Base-by-base conservation (phyloP, 1,140 invertebrate genomes). In the Drosophila punjabiensis region DNA sequence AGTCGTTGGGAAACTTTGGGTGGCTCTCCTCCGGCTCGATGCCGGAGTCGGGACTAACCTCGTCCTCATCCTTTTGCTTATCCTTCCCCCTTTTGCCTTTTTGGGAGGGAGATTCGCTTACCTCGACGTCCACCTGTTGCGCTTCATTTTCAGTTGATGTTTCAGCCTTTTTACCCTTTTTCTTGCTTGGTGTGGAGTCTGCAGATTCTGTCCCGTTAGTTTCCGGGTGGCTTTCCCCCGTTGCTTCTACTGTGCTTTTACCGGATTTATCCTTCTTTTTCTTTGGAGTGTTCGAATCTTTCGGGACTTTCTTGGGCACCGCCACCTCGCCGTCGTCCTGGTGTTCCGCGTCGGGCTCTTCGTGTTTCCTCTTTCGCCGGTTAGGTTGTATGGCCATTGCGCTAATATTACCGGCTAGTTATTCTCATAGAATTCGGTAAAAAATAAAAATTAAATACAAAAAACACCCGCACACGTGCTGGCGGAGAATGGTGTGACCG, bases 301-400 rank as follows among this genome's bases (percentile, higher is more conserved):
- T 92, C 5, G 79, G 13, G 1, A 86, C 30, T 58, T 92, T 92
- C 35, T 78, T 91, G 7, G 91, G 91, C 13, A 92, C 83, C 18
- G 55, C 91, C 32, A 61, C 59, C 59, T 90, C 91, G 9, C 80
- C 83, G 6, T 90, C 92, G 33, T 89, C 87, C 74, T 55, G 50
- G 28, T 79, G 62, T 2, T 71, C 71, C 10, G 24, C 39, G 1
- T 41, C 43, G 16, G 71, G 41, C 8, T 33, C 39, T 41, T 87
- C 83, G 30, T 91, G 83, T 60, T 91, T 80, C 37, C 90, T 81
- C n/a, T 92, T 93, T 8, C 86, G 76, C 48, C 77, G 78, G 67
- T 92, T 93, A 24, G 76, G 50, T 74, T 92, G 85, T 30, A 92
- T 82, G 16, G 92, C 92, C 92, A 93, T 92, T 56, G 56, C 82